Evolutionary conservation across 2,113 vertebrate species (phyloP), one percentile per base, ranked within the genome.

Genomic region (Spilogale gracilis): DNA sequence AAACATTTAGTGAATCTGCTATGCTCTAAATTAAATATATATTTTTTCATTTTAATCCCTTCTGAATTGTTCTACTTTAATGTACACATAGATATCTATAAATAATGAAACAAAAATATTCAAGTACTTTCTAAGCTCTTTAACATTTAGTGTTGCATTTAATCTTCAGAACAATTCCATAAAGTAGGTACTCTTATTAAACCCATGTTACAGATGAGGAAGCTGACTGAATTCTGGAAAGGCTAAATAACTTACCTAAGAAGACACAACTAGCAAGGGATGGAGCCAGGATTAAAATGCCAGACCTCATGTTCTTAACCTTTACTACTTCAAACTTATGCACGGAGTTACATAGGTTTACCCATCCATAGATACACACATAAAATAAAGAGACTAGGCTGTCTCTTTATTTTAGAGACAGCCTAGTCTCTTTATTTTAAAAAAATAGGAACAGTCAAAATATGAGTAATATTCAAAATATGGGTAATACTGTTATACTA

Each of bases 31-130:
- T 25, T 83, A 60, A 83, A 73, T 18, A 21, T 76, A 32, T 45
- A 65, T 48, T 85, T 93, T 93, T 94, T 88, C 61, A 87, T 88
- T 80, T 87, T 56, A 88, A 54, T 48, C 38, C 10, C 61, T 86
- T 69, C 60, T 58, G 20, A 79, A 87, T 48, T 87, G 20, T 50
- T 54, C 58, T 50, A 30, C 56, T 78, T 93, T 63, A 83, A 76
- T 43, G 20, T 58, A 27, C 58, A 52, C 2, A 23, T 78, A 76
- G 13, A 76, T 67, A 79, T 79, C 78, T 61, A 87, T 69, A 54
- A 48, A 79, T 27, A 67, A 58, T 38, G 1, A 79, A 65, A 74
- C 12, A 54, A 32, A 10, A 89, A 79, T 69, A 94, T 69, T 58
- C 43, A 80, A 65, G 21, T 18, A 80, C 52, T 38, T 78, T 48